Evolutionary conservation across 2,888 invertebrate genomes (phyloP), one percentile per base, ranked within the genome.

Genomic region (Yponomeuta cagnagella): DNA sequence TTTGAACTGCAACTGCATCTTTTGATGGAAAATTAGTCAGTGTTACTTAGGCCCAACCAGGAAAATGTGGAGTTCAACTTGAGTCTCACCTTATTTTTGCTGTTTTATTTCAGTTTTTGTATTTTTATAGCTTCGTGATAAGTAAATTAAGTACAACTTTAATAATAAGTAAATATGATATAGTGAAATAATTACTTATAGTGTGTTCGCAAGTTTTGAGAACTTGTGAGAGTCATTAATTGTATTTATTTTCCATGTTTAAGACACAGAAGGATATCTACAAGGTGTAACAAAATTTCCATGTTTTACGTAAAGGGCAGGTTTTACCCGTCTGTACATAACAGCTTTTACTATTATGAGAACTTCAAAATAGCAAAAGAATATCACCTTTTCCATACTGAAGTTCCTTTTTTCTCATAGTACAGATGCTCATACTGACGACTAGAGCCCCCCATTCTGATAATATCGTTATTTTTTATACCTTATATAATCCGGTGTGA

Each of bases 101-200:
- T 43, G 48, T 52, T 69, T 48, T 69, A 70, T 70, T 58, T 58
- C 12, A 15, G 15, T 58, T 58, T 52, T 15, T 58, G 72, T 68
- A 69, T 73, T 73, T 74, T 70, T 67, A 71, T 72, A 68, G 65
- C n/a, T 70, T 69, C n/a, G 48, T 69, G 15, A 58, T 15, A 58
- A 58, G 52, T 58, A 58, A 15, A 58, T 12, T 58, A 58, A 58
- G 52, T 58, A 58, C 12, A 15, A 58, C 43, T 43, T 43, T 43
- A 43, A 8, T 58, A 15, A 58, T 58, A 58, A 58, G 31, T 65
- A 65, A 9, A 30, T 69, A 30, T 1, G 65, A 30, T 31, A 31
- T 65, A 8, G 65, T 31, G 12, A 65, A 31, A 65, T n/a, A 65
- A 43, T 43, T 33, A 23, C 23, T 23, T 23, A 65, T 12, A 30